These are phyloP conservation scores for Macrobrachium rosenbergii DNA, from an alignment of 1,140 invertebrate genomes.

Conservation along the genomic window DNA sequence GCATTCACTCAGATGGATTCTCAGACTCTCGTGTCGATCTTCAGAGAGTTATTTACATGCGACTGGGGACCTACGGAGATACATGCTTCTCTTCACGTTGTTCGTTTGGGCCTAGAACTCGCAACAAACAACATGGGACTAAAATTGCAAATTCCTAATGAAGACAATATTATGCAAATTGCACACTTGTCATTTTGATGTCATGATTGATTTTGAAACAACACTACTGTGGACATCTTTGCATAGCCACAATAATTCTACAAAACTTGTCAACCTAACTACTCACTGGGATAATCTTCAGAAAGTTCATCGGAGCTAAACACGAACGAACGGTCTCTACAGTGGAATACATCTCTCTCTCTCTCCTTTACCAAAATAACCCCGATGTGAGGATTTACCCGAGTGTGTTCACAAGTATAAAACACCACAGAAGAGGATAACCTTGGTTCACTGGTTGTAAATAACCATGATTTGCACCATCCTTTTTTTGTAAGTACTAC, in stretches of 20 bases:
- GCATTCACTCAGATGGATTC: slow-evolving; percentile 41
- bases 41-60: slow-evolving; percentile 60
- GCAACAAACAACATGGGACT: slow-evolving; percentile 56
- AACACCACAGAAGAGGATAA: neutral
- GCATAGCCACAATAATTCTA: slow-evolving; percentile 59
- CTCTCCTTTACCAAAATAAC: slow-evolving; percentile 28
- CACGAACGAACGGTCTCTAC: slow-evolving; percentile 49
- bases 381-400: slow-evolving; percentile 38
- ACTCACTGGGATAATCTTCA: slow-evolving; percentile 41
- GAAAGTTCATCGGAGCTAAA: slow-evolving; percentile 49
- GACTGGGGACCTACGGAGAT: slow-evolving; percentile 57
- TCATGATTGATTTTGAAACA: slow-evolving; percentile 58
- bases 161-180: slow-evolving; percentile 60
- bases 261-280: slow-evolving; percentile 59
- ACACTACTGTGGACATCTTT: slow-evolving; percentile 60
- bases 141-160: slow-evolving; percentile 60
- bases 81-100: slow-evolving; percentile 58
- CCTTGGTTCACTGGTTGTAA: slow-evolving; percentile 28
- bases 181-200: slow-evolving; percentile 58
- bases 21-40: slow-evolving; percentile 49
- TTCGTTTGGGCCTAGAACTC: slow-evolving; percentile 49
- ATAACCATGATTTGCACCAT: slow-evolving; percentile 45
- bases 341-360: slow-evolving; percentile 28
- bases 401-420: neutral
- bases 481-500: slow-evolving; percentile 23